A percentile compares a stretch with the other conserved stretches of the same genome.
phyloP scores from a whole-genome alignment of 2,113 vertebrate genomes.

The Passerina amoena region DNA sequence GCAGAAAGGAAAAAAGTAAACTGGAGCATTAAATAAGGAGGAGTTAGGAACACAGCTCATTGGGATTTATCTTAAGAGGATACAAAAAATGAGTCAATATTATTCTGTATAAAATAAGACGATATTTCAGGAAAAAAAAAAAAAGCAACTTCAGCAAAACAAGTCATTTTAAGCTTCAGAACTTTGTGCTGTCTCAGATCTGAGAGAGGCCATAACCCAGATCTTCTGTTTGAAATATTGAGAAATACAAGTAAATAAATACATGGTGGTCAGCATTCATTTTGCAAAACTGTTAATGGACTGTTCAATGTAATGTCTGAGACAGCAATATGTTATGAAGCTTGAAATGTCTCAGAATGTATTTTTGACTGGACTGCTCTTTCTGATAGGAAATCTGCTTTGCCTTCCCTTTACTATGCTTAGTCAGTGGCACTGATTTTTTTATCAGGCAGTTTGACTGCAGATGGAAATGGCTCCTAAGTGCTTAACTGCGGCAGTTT shows the following conservation, averaged over 20 bases:
- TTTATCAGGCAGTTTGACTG: slow-evolving; percentile 15
- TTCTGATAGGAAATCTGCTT: slow-evolving; percentile 53
- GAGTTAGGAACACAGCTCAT: background rate
- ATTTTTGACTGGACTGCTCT: slow-evolving; percentile 43
- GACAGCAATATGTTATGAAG: slow-evolving; percentile 66
- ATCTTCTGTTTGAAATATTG: slow-evolving; percentile 39
- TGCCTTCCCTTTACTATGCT: background rate
- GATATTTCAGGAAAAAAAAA: slow-evolving; percentile 32
- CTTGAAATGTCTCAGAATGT: slow-evolving; percentile 57
- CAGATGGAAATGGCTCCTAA: background rate
- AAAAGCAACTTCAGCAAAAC: slow-evolving; percentile 17
- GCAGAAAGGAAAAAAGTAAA: background rate
- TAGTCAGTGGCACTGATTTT: background rate
- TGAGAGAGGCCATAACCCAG: slow-evolving; percentile 2
- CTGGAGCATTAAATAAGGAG: background rate
- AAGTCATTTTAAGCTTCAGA: slow-evolving; percentile 53
- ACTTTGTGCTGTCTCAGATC: slow-evolving; percentile 60
- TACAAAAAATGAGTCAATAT: slow-evolving; percentile 36
- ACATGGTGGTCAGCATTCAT: slow-evolving; percentile 56
- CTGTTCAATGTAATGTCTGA: slow-evolving; percentile 54
- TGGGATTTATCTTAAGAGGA: slow-evolving; percentile 27
- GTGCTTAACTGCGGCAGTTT: background rate
- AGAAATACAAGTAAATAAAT: slow-evolving; percentile 59
- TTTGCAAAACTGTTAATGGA: slow-evolving; percentile 52
- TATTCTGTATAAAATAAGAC: slow-evolving; percentile 16